Conservation (phyloP, 2,888 invertebrate genomes). For the Ecliptopera silaceata region DNA sequence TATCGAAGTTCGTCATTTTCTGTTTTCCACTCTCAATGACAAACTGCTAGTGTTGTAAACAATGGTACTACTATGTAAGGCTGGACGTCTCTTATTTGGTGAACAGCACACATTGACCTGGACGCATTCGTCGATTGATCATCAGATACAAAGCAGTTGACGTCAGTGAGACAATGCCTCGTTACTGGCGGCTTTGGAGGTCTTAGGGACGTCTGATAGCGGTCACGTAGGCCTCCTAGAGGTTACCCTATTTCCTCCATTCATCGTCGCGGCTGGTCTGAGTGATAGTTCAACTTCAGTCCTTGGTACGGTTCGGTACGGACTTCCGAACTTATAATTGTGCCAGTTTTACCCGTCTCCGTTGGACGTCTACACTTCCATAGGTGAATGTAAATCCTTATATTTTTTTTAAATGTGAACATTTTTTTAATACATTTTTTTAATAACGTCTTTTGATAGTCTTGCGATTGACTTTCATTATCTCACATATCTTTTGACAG, state of each 20-base stretch:
- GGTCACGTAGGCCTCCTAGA: conserved; percentile 24
- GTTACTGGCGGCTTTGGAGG: conserved; percentile 32
- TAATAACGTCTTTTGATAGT: no score
- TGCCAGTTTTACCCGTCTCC: no score
- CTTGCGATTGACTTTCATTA: no score
- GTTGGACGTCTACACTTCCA: no score
- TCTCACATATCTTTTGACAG: no score
- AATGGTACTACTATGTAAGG: conserved; percentile 20
- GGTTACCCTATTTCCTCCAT: not conserved
- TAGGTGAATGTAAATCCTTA: no score
- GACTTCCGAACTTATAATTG: no score
- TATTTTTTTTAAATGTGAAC: no score
- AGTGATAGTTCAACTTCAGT: no score
- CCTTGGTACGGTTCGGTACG: not conserved
- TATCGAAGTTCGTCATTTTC: conserved; percentile 6
- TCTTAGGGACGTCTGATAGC: conserved; percentile 15
- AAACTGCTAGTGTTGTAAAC: conserved; percentile 3
- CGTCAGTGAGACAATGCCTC: conserved; percentile 36
- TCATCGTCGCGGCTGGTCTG: not conserved
- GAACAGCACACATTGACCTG: conserved; percentile 8
- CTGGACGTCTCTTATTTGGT: conserved; percentile 13
- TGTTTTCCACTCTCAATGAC: conserved; percentile 5
- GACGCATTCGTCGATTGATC: conserved; percentile 5
- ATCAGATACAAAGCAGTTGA: conserved; percentile 20
- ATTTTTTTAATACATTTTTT: no score